Base-by-base conservation (phyloP, 2,888 invertebrate species). In the Andrena chrysosceles region DNA sequence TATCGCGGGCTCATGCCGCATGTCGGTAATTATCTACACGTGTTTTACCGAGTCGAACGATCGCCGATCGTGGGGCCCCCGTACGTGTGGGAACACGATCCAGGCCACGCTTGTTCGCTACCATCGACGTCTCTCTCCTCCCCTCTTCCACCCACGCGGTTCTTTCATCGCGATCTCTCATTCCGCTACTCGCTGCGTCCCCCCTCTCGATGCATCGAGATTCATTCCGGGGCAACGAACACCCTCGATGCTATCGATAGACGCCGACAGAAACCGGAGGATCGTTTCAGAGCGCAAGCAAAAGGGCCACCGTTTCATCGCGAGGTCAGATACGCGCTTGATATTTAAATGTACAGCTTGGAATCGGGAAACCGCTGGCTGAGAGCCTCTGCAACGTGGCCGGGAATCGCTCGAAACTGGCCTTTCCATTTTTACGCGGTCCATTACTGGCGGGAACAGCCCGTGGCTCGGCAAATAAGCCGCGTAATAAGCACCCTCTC, bases 1-100 rank as follows among this genome's bases (percentile, higher is more conserved):
- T 91, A 91, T 90, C 90, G 80, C 85, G 62, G 67, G 85, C 81
- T 89, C 89, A 84, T 89, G 86, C 87, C 83, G 89, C 89, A 87
- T 87, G 89, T 90, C 83, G 87, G 90, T 90, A 91, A 91, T 92
- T 90, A 91, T 90, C 90, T 90, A 90, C 90, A 89, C 87, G 89
- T 89, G 90, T 89, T 91, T 90, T 87, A 87, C 90, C 87, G 77
- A 89, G 87, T 84, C 83, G 85, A 85, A 81, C 80, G 85, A 84
- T 84, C 84, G 77, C 73, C 83, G 83, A 86, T 87, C 86, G 80
- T 75, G 49, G n/a, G 63, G 59, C 33, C 67, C 78, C 67, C 79
- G 73, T 81, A 76, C 86, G 87, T 91, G 90, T 90, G 91, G 90
- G 91, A 91, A 92, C 90, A 86, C 84, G 88, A 85, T 86, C 85